Evolutionary conservation across 2,888 invertebrate genomes (phyloP).

Genomic region (Sinodicranocentrus sp.): DNA sequence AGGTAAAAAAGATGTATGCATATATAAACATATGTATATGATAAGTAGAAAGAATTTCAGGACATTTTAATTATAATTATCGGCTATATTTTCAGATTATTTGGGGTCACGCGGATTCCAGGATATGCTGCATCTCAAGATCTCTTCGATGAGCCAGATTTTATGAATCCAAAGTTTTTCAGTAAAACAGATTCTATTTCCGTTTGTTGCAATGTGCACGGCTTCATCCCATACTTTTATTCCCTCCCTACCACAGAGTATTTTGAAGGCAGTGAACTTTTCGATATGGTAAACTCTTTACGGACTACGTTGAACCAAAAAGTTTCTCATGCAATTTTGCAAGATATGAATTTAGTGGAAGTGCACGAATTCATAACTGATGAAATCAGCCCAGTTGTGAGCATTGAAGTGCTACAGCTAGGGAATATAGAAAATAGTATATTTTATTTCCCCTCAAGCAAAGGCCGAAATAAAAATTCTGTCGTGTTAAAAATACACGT

Average conservation of each 20-base stretch:
- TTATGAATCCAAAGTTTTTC: background rate
- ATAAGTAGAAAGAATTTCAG: background rate
- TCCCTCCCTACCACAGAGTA: conserved; percentile 53
- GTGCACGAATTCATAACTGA: conserved; percentile 43
- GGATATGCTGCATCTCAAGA: background rate
- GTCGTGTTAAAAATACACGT: conserved; percentile 66
- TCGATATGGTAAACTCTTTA: conserved; percentile 23
- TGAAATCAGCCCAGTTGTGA: conserved; percentile 16
- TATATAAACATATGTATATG: background rate
- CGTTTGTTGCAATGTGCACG: conserved; percentile 67
- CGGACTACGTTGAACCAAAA: conserved; percentile 39
- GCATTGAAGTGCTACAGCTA: conserved; percentile 46
- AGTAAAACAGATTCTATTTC: conserved; percentile 11
- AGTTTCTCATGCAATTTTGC: conserved; percentile 41
- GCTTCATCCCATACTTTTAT: conserved; percentile 70
- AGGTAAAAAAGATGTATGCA: conserved; percentile 1
- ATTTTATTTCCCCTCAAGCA: conserved; percentile 35
- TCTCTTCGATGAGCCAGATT: conserved; percentile 1
- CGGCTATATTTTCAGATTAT: conserved; percentile 40
- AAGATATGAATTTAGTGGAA: conserved; percentile 40
- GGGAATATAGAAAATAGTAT: conserved; percentile 26
- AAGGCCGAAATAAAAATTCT: background rate
- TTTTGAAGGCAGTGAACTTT: conserved; percentile 4
- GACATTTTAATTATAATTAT: too few relatives aligned
- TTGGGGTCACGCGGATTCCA: conserved; percentile 39